Conservation (phyloP, 2,888 invertebrate species). For the Catocala sponsa region DNA sequence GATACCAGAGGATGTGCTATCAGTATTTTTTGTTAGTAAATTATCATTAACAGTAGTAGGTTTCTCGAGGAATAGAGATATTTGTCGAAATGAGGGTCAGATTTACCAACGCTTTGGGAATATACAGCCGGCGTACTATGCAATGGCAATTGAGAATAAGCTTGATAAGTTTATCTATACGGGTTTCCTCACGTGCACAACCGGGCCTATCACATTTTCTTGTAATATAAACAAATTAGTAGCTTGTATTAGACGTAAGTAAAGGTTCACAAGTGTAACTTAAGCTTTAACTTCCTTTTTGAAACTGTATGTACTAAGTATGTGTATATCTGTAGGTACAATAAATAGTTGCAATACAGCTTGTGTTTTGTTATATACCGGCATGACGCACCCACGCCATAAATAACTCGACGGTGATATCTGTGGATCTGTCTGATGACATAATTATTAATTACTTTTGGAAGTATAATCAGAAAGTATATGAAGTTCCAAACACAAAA, state of each 20-base stretch:
- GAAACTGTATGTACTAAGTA: constrained; percentile 49
- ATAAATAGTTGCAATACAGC: constrained; percentile 71
- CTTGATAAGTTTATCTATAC: too few species aligned
- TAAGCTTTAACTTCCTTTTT: constrained; percentile 60
- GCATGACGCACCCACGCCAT: constrained; percentile 64
- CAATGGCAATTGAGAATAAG: not conserved
- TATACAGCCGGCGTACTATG: too few species aligned
- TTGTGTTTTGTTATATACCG: constrained; percentile 74
- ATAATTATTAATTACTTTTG: too few species aligned
- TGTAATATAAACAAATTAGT: constrained; percentile 45
- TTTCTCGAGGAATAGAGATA: too few species aligned
- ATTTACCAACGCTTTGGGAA: too few species aligned
- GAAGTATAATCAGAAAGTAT: too few species aligned
- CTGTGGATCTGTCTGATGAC: not conserved
- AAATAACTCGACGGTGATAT: not conserved
- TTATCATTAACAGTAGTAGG: too few species aligned
- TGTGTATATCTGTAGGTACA: constrained; percentile 57
- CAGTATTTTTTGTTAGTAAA: too few species aligned
- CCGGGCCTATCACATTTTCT: constrained; percentile 30
- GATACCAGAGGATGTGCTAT: too few species aligned
- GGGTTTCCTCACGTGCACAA: not conserved
- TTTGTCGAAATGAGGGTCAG: too few species aligned
- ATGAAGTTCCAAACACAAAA: too few species aligned
- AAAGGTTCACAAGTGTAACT: constrained; percentile 47
- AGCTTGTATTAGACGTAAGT: constrained; percentile 22